A percentile compares a stretch with the other conserved stretches of the same genome.
Evolutionary conservation across 2,113 vertebrate genomes (phyloP).

Genomic region (Aspidoscelis tigris): DNA sequence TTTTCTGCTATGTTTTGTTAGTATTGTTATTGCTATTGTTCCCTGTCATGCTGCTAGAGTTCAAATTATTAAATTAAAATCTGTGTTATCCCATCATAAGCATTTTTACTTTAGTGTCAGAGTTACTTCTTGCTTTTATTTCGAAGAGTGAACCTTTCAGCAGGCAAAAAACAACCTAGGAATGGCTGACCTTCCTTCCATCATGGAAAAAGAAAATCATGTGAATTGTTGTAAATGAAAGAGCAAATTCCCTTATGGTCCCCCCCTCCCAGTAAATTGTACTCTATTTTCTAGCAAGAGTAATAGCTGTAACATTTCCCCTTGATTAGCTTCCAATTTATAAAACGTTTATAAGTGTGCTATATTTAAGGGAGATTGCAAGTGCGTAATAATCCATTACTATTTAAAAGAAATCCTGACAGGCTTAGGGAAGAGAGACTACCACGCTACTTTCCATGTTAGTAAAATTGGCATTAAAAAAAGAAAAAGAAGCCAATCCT

Average conservation of each 20-base stretch:
- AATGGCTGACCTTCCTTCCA: not conserved
- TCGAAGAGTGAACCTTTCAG: not conserved
- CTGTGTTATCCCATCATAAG: not conserved
- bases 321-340: slow-evolving; percentile 17
- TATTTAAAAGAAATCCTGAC: slow-evolving; percentile 20
- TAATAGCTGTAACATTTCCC: slow-evolving; percentile 10
- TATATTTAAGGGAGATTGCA: not conserved
- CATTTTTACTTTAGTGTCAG: not conserved
- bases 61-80: not conserved
- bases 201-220: not conserved
- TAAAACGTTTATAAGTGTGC: not conserved
- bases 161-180: not conserved
- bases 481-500: not conserved
- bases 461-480: slow-evolving; percentile 15
- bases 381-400: slow-evolving; percentile 12
- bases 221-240: not conserved
- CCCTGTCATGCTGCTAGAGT: slow-evolving; percentile 11
- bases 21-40: not conserved
- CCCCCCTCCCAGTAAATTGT: not conserved
- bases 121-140: not conserved
- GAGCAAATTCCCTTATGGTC: rapidly evolving
- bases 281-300: not conserved
- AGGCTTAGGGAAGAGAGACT: not conserved
- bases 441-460: not conserved
- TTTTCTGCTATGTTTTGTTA: not conserved